Evolutionary conservation across 1,140 invertebrate species (phyloP), one percentile per base, ranked within the genome.

Genomic region (Rhyzopertha dominica): DNA sequence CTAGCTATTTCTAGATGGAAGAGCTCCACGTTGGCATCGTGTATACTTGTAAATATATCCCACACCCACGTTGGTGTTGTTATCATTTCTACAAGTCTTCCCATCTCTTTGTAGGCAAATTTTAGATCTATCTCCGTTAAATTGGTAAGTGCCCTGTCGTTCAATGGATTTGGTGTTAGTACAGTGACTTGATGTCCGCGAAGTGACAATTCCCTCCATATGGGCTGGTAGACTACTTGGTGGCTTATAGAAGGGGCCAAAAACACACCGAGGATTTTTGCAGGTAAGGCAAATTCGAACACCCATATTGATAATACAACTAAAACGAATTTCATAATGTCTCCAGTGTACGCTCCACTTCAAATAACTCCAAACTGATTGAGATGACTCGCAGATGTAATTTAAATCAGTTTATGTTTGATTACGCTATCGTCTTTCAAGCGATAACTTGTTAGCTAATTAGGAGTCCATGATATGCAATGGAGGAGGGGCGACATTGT

Each of bases 191-290:
- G 35, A 39, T 60, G 59, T 1, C 59, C 59, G 25, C 53, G 41
- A 12, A 54, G 20, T 7, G 56, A 53, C 16, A 62, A 48, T 39
- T 56, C 55, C 18, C 25, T 59, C 47, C 61, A 67, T 49, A 71
- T 44, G 20, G 54, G 59, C 45, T 47, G 63, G 42, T 69, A 75
- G 0, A 75, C 68, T 3, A 75, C 56, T 60, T 77, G 76, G 54
- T 81, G 78, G 49, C 77, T 80, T 32, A 72, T 65, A 0, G 73
- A 72, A 1, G 74, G 65, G n/a, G 62, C 62, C 3, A 72, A 60
- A 39, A 73, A 61, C 0, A 74, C 51, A 1, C 65, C 70, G n/a
- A 80, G 53, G 34, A 80, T 79, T 41, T 54, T 64, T 37, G 65
- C 63, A 30, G n/a, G n/a, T n/a, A n/a, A n/a, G n/a, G n/a, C n/a